Conservation (phyloP, 1,140 invertebrate species). For the Aradophagus sp. region DNA sequence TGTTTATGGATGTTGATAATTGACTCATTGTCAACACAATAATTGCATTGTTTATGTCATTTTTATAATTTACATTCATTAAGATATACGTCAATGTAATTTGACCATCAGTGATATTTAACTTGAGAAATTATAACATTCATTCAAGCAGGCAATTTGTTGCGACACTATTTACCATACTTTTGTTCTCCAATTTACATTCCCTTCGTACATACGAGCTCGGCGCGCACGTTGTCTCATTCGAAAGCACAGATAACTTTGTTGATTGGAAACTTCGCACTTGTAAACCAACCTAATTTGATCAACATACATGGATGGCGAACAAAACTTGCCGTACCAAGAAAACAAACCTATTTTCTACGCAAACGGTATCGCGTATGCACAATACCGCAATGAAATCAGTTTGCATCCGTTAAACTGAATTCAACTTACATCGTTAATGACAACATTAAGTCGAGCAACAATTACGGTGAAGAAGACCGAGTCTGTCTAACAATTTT, state of each 20-base stretch:
- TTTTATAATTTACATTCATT: too few relatives aligned
- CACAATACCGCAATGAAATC: slow-evolving; percentile 46
- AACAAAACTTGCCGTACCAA: neutral
- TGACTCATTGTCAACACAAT: too few relatives aligned
- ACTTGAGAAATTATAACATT: too few relatives aligned
- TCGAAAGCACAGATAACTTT: too few relatives aligned
- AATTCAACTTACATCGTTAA: slow-evolving; percentile 43
- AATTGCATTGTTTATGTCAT: too few relatives aligned
- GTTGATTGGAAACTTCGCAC: slow-evolving; percentile 8
- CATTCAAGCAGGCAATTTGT: too few relatives aligned
- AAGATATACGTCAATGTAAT: too few relatives aligned
- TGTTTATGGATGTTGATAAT: too few relatives aligned
- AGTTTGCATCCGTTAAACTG: slow-evolving; percentile 48
- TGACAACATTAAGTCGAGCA: slow-evolving; percentile 50
- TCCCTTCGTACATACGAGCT: too few relatives aligned
- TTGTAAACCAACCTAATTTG: slow-evolving; percentile 9
- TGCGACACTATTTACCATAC: too few relatives aligned
- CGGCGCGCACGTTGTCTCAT: too few relatives aligned
- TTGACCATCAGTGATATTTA: slow-evolving; percentile 1
- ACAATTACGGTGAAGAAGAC: slow-evolving; percentile 52
- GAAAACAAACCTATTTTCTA: slow-evolving; percentile 1
- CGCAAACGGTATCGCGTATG: slow-evolving; percentile 17
- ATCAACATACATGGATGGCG: neutral
- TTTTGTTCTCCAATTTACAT: too few relatives aligned
- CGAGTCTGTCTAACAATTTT: slow-evolving; percentile 42